Evolutionary conservation across 2,113 vertebrate species (phyloP).

Genomic region (Macrotus californicus): DNA sequence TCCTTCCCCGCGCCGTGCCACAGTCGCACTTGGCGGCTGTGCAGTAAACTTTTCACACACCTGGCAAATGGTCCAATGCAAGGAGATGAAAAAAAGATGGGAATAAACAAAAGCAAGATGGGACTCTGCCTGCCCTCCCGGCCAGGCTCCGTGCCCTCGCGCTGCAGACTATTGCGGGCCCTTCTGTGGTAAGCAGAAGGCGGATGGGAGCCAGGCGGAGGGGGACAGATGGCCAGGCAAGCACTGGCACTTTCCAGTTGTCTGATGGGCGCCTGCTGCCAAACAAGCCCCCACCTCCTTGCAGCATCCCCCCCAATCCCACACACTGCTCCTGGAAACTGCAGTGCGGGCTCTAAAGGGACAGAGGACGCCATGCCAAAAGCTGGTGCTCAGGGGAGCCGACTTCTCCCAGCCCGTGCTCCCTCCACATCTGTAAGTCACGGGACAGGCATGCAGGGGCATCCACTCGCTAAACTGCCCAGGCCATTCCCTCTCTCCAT

Average conservation of each 20-base stretch:
- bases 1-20: constrained; percentile 59
- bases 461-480: neutral
- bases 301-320: neutral
- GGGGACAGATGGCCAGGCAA: constrained; percentile 79
- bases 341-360: neutral
- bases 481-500: neutral
- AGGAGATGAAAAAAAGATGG: constrained; percentile 9
- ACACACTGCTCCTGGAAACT: neutral
- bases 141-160: constrained; percentile 51
- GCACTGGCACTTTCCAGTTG: constrained; percentile 75
- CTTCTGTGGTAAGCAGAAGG: constrained; percentile 76
- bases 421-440: neutral
- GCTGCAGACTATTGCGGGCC: constrained; percentile 50
- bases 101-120: constrained; percentile 66
- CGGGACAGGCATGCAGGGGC: neutral
- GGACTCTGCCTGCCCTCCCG: constrained; percentile 48
- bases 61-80: constrained; percentile 45
- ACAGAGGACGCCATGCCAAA: neutral
- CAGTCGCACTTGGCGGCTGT: neutral
- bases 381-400: accelerated
- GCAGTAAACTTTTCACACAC: constrained; percentile 73
- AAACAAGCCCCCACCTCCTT: constrained; percentile 29
- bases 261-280: constrained; percentile 69
- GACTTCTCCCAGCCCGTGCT: neutral
- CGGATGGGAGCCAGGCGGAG: constrained; percentile 63